These are phyloP conservation scores for Karalla daura DNA, from an alignment of 2,797 vertebrate genomes.

Conservation along the genomic window DNA sequence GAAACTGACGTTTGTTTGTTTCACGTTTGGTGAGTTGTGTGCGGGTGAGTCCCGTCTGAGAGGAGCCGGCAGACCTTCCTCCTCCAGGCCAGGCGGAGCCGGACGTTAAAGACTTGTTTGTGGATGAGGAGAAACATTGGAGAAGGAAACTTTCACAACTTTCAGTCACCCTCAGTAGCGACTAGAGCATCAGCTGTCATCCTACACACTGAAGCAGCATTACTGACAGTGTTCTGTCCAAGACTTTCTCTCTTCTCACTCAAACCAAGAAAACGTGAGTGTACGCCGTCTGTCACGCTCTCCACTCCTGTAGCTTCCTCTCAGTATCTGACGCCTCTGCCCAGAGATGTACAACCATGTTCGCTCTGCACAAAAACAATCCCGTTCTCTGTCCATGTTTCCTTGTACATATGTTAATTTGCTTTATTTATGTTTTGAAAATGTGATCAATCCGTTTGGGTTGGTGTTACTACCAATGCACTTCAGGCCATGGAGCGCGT, in stretches of 20 bases:
- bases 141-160: neutral
- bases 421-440: constrained; percentile 94
- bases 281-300: constrained; percentile 20
- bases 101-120: neutral
- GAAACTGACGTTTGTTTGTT: constrained; percentile 22
- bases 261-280: constrained; percentile 43
- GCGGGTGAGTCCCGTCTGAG: no score
- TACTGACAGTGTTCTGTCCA: constrained; percentile 29
- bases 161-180: constrained; percentile 16
- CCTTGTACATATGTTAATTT: constrained; percentile 94
- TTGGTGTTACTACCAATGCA: constrained; percentile 93
- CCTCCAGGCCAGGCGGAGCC: neutral
- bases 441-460: constrained; percentile 95
- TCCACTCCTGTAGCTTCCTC: neutral
- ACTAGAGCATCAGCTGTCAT: constrained; percentile 11
- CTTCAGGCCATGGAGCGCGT: constrained; percentile 88
- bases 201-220: constrained; percentile 29
- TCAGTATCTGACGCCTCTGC: constrained; percentile 17
- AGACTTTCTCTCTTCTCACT: constrained; percentile 21
- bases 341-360: constrained; percentile 37
- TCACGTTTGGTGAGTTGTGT: constrained; percentile 12
- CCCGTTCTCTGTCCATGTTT: constrained; percentile 59
- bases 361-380: constrained; percentile 63
- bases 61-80: neutral
- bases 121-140: neutral